These are phyloP conservation scores for Watsonalla cultraria DNA, from an alignment of 2,888 invertebrate species.

Conservation along the genomic window DNA sequence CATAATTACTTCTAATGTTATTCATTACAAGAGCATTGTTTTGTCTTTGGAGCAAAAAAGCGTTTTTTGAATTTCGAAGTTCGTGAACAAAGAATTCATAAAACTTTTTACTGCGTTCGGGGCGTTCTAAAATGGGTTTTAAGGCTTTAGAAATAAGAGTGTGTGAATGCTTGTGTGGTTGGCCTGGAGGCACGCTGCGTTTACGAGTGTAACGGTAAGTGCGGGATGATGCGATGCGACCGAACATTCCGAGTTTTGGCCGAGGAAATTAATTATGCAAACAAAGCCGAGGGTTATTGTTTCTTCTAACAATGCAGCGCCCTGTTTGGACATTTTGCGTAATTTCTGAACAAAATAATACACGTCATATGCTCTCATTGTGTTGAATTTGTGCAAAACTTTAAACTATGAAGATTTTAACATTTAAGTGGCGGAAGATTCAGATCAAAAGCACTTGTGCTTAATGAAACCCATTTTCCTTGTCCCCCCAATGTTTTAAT, in stretches of 20 bases:
- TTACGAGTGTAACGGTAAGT: slow-evolving; percentile 64
- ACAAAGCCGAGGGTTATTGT: slow-evolving; percentile 67
- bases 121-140: slow-evolving; percentile 19
- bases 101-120: slow-evolving; percentile 6
- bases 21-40: slow-evolving; percentile 53
- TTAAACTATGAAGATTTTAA: too few relatives aligned
- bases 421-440: slow-evolving; percentile 14
- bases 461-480: too few relatives aligned
- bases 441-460: slow-evolving; percentile 21
- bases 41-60: slow-evolving; percentile 46
- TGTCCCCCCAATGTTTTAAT: too few relatives aligned
- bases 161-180: slow-evolving; percentile 21
- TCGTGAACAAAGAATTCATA: slow-evolving; percentile 45
- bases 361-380: slow-evolving; percentile 31
- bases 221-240: slow-evolving; percentile 56
- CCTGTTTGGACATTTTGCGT: slow-evolving; percentile 75
- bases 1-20: slow-evolving; percentile 44
- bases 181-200: slow-evolving; percentile 53
- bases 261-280: slow-evolving; percentile 69
- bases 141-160: slow-evolving; percentile 17
- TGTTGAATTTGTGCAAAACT: background rate
- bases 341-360: slow-evolving; percentile 55
- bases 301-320: slow-evolving; percentile 50
- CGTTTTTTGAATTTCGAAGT: slow-evolving; percentile 47
- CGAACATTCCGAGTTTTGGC: slow-evolving; percentile 56